These are phyloP conservation scores for Hoplostethus mediterraneus DNA, from an alignment of 2,797 vertebrate genomes.

Conservation along the genomic window DNA sequence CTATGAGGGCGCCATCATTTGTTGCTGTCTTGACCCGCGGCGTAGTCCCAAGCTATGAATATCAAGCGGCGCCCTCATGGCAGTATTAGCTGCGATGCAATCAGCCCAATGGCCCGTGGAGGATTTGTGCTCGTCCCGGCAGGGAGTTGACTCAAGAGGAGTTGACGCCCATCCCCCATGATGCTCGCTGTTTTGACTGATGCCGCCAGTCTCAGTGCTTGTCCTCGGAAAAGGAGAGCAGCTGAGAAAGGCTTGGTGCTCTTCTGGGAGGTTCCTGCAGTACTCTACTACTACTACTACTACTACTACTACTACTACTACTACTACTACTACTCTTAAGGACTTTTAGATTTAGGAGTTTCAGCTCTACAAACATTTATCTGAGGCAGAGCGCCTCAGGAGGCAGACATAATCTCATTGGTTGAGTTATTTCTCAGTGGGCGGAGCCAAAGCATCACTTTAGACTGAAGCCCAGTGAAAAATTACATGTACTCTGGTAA, in stretches of 20 bases:
- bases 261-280: not conserved
- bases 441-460: too few species aligned
- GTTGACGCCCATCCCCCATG: slow-evolving; percentile 4
- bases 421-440: too few species aligned
- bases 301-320: too few species aligned
- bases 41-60: slow-evolving; percentile 54
- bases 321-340: not conserved
- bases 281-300: not conserved
- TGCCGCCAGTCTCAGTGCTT: not conserved
- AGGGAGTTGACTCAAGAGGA: slow-evolving; percentile 15
- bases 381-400: too few species aligned
- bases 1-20: slow-evolving; percentile 59
- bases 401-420: too few species aligned
- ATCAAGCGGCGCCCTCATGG: slow-evolving; percentile 61
- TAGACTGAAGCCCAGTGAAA: too few species aligned
- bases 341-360: not conserved
- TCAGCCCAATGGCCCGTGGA: slow-evolving; percentile 39
- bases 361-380: too few species aligned
- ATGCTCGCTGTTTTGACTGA: slow-evolving; percentile 19
- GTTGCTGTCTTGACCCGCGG: slow-evolving; percentile 6
- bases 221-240: not conserved
- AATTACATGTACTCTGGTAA: too few species aligned
- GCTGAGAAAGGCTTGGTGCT: slow-evolving; percentile 8
- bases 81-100: slow-evolving; percentile 44
- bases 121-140: slow-evolving; percentile 31